Conservation (phyloP, 2,888 invertebrate genomes). For the Aphodius granarius region DNA sequence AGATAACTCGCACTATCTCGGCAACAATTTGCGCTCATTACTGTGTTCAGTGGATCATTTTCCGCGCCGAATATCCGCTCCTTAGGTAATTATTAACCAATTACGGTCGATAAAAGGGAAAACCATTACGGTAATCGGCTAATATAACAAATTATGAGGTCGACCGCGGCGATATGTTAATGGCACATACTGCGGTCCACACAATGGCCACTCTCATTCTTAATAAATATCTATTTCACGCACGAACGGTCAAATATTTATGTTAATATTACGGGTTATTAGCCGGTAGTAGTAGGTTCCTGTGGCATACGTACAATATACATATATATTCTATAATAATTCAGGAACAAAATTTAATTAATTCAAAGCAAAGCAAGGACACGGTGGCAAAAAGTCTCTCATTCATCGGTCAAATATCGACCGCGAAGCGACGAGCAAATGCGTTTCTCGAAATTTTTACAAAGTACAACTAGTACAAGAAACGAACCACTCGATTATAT, state of each 20-base stretch:
- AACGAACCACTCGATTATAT: constrained; percentile 7
- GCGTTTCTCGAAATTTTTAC: not conserved
- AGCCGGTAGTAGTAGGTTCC: not conserved
- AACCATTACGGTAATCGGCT: not conserved
- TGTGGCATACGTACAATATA: too few relatives aligned
- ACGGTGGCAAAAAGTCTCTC: too few relatives aligned
- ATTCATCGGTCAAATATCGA: too few relatives aligned
- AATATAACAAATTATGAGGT: not conserved
- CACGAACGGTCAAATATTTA: constrained; percentile 10
- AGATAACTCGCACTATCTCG: not conserved
- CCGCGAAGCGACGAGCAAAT: not conserved
- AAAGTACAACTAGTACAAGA: not conserved
- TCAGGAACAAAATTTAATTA: too few relatives aligned
- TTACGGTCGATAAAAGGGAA: not conserved
- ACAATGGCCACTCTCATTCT: not conserved
- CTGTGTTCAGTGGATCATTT: not conserved
- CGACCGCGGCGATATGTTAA: not conserved
- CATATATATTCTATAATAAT: too few relatives aligned
- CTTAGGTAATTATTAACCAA: not conserved
- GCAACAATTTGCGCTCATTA: not conserved
- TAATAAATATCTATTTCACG: constrained; percentile 13
- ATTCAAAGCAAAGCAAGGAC: not conserved
- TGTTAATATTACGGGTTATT: not conserved
- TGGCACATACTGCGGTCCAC: not conserved
- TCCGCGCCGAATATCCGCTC: not conserved